These are phyloP conservation scores for Leptopilina boulardi DNA, from an alignment of 1,140 invertebrate genomes.

Conservation along the genomic window DNA sequence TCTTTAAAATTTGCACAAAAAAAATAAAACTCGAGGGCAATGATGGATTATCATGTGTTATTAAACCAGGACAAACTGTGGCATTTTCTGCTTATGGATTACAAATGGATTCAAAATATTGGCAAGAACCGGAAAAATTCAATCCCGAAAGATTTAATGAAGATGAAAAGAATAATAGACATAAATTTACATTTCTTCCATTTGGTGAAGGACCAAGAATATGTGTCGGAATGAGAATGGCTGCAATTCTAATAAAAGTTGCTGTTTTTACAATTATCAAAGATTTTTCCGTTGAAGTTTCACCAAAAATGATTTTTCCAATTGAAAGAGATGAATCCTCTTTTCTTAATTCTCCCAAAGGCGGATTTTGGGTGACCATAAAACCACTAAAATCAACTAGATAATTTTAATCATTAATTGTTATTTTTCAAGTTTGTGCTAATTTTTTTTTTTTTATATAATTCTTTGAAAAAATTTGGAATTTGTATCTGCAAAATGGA, in stretches of 20 bases:
- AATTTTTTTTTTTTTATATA: no score
- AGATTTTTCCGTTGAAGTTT: slow-evolving; percentile 51
- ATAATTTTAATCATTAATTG: no score
- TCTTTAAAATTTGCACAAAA: slow-evolving; percentile 63
- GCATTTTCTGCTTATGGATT: slow-evolving; percentile 66
- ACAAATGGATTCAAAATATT: slow-evolving; percentile 74
- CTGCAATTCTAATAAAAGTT: slow-evolving; percentile 49
- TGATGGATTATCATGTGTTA: slow-evolving; percentile 47
- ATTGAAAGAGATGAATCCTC: background rate
- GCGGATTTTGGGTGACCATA: background rate
- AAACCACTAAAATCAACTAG: background rate
- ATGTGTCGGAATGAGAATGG: slow-evolving; percentile 73
- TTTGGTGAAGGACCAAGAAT: slow-evolving; percentile 50
- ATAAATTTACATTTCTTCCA: slow-evolving; percentile 70
- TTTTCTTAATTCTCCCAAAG: background rate
- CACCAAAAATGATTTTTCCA: slow-evolving; percentile 41
- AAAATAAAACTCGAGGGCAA: slow-evolving; percentile 57
- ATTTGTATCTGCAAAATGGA: no score
- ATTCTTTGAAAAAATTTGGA: no score
- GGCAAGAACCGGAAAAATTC: slow-evolving; percentile 75
- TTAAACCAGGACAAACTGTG: slow-evolving; percentile 60
- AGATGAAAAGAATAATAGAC: slow-evolving; percentile 57
- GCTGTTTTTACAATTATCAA: slow-evolving; percentile 43
- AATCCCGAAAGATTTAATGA: slow-evolving; percentile 74
- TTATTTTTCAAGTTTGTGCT: no score